These are phyloP conservation scores for Eueremaeus valkanovi DNA, from an alignment of 2,888 invertebrate genomes.

Conservation along the genomic window DNA sequence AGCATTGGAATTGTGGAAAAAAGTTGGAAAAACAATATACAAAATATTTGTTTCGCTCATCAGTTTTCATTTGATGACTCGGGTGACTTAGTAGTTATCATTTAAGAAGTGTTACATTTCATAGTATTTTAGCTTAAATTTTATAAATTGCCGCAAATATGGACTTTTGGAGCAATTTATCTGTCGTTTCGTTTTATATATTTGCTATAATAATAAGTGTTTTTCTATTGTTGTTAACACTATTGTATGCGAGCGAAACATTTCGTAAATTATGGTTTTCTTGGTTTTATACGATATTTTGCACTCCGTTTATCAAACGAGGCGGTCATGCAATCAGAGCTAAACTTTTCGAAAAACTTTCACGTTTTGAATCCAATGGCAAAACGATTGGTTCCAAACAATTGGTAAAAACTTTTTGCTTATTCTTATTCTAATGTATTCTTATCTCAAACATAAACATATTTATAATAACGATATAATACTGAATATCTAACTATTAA, in stretches of 20 bases:
- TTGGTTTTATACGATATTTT: constrained; percentile 31
- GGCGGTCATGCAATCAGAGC: constrained; percentile 24
- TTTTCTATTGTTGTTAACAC: constrained; percentile 19
- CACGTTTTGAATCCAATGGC: background rate
- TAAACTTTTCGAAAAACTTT: constrained; percentile 32
- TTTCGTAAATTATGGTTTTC: constrained; percentile 33
- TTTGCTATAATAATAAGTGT: constrained; percentile 11
- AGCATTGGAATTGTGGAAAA: background rate
- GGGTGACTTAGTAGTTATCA: background rate
- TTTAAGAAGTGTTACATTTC: background rate
- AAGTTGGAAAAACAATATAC: background rate
- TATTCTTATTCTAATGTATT: too few species aligned
- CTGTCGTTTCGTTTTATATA: background rate
- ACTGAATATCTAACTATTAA: too few species aligned
- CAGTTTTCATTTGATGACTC: background rate
- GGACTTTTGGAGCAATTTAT: constrained; percentile 16
- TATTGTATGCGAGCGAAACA: constrained; percentile 17
- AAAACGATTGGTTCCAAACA: constrained; percentile 3
- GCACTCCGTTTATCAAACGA: constrained; percentile 21
- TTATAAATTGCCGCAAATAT: background rate
- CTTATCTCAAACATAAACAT: too few species aligned
- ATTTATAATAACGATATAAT: too few species aligned
- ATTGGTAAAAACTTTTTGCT: too few species aligned
- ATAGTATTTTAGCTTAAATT: too few species aligned
- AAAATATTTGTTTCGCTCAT: too few species aligned